These are phyloP conservation scores for Ptychadena robeensis DNA, from an alignment of 2,797 vertebrate genomes.

Conservation along the genomic window DNA sequence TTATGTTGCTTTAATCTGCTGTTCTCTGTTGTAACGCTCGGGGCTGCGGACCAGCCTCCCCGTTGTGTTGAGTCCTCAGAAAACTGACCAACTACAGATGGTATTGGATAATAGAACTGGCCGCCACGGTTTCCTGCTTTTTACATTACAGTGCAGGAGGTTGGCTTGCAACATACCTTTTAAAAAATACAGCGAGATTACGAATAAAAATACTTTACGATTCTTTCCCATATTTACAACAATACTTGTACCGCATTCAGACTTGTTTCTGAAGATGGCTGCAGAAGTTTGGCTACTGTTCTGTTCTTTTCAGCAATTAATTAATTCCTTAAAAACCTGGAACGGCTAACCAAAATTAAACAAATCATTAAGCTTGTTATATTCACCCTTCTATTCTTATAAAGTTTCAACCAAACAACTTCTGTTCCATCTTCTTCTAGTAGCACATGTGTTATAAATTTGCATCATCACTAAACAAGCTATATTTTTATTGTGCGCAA, in stretches of 20 bases:
- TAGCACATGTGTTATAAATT: not conserved
- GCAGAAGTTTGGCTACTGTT: not conserved
- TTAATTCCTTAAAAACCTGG: not conserved
- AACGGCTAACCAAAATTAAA: not conserved
- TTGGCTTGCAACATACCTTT: not conserved
- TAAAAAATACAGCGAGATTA: not conserved
- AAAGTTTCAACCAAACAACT: not conserved
- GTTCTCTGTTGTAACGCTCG: not conserved
- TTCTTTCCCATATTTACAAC: too few species aligned
- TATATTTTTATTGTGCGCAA: not conserved
- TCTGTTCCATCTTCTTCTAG: not conserved
- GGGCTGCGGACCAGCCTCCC: constrained; percentile 52
- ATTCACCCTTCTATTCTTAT: not conserved
- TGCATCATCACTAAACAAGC: not conserved
- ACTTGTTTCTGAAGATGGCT: not conserved
- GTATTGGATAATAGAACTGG: not conserved
- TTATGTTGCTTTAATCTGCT: constrained; percentile 57
- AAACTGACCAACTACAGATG: constrained; percentile 54
- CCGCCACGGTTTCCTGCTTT: not conserved
- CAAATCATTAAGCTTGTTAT: not conserved
- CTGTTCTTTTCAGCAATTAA: not conserved
- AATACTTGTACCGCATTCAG: too few species aligned
- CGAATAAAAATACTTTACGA: not conserved
- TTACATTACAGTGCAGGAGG: not conserved
- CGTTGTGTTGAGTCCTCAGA: constrained; percentile 19